phyloP scores from a whole-genome alignment of 2,888 invertebrate species.

The Chloroclysta siterata region DNA sequence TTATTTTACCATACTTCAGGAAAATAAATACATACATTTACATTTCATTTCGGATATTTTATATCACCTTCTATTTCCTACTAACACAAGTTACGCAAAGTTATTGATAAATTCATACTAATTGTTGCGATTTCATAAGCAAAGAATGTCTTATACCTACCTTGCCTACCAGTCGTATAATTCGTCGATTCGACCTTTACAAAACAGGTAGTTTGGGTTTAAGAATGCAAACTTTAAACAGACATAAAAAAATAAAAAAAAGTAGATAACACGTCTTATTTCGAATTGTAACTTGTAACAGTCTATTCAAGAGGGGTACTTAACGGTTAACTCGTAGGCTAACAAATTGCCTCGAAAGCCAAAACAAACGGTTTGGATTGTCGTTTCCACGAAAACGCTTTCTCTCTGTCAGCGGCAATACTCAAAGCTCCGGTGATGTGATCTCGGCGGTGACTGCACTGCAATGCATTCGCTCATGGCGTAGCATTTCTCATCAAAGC shows the following conservation, averaged over 20 bases:
- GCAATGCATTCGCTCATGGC: conserved; percentile 46
- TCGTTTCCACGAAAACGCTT: conserved; percentile 76
- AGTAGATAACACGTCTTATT: conserved; percentile 18
- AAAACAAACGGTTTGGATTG: conserved; percentile 51
- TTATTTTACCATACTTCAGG: too few relatives aligned
- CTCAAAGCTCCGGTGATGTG: conserved; percentile 61
- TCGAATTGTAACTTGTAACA: conserved; percentile 20
- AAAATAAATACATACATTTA: too few relatives aligned
- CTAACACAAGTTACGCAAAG: not conserved
- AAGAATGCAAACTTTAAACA: conserved; percentile 23
- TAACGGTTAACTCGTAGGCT: conserved; percentile 28
- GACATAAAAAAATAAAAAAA: conserved; percentile 14
- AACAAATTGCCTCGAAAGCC: conserved; percentile 37
- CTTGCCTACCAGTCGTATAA: conserved; percentile 11
- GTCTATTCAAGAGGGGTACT: conserved; percentile 24
- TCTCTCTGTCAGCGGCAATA: conserved; percentile 64
- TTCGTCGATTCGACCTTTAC: conserved; percentile 25
- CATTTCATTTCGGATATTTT: too few relatives aligned
- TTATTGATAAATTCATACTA: not conserved
- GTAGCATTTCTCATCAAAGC: conserved; percentile 47
- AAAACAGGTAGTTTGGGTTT: conserved; percentile 27
- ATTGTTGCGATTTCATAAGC: conserved; percentile 9
- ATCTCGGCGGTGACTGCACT: conserved; percentile 44
- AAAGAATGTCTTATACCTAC: conserved; percentile 17
- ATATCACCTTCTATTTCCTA: not conserved